These are phyloP conservation scores for Lanius ludovicianus DNA, from an alignment of 2,113 vertebrate species.

Conservation along the genomic window DNA sequence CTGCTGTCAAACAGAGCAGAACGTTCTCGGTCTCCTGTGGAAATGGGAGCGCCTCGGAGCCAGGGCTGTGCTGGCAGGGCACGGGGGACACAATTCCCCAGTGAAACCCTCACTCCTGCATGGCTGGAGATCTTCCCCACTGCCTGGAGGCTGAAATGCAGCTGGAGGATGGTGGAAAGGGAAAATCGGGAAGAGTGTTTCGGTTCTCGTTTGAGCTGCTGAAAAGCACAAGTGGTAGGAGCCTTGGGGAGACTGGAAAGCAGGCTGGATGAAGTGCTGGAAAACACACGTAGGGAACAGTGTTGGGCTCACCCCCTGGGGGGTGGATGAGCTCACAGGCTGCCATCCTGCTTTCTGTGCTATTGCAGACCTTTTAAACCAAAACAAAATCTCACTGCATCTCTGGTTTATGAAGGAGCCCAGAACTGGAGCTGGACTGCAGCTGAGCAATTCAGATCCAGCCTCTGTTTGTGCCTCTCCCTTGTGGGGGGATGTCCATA, in stretches of 20 bases:
- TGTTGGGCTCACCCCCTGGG: not conserved
- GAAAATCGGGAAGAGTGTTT: not conserved
- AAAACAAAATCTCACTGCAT: not conserved
- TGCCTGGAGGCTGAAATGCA: not conserved
- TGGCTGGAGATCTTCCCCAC: not conserved
- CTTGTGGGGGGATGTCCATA: accelerated
- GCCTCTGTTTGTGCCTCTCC: not conserved
- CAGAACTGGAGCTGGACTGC: not conserved
- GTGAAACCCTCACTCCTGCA: not conserved
- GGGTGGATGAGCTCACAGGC: not conserved
- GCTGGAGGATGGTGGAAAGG: not conserved
- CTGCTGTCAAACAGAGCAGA: slow-evolving; percentile 42
- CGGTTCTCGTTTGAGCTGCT: not conserved
- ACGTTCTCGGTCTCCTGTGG: slow-evolving; percentile 19
- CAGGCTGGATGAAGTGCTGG: not conserved
- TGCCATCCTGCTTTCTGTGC: not conserved
- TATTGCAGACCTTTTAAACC: not conserved
- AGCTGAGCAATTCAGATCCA: not conserved
- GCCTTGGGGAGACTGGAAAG: not conserved
- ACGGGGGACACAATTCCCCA: not conserved
- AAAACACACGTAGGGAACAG: not conserved
- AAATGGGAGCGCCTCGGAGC: not conserved
- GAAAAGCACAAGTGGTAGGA: not conserved
- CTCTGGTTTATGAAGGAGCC: not conserved
- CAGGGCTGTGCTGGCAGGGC: not conserved